Evolutionary conservation across 2,888 invertebrate genomes (phyloP), one percentile per base, ranked within the genome.

Genomic region (Geophilus truncorum): DNA sequence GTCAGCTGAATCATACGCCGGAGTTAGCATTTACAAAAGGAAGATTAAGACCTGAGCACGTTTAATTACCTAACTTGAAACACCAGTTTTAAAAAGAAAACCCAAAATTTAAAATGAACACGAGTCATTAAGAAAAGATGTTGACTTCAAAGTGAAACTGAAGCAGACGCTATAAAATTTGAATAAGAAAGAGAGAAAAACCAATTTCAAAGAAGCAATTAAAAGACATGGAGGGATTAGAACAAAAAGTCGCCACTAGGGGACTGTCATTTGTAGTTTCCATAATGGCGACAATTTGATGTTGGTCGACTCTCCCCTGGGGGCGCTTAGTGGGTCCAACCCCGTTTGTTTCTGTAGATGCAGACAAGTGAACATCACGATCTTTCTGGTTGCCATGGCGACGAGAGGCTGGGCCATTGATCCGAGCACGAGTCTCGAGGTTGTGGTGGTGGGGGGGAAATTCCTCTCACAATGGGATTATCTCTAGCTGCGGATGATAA

Each of bases 341-440:
- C 70, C 70, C 70, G 70, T 70, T 70, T 70, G 70, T 70, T 70
- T 70, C 70, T 70, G 70, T 70, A 70, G 70, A 70, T 28, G 70
- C 70, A 70, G 70, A 70, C 70, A 70, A 70, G 70, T 70, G 70
- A 70, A 70, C 70, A 70, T 70, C 70, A 70, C 70, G 70, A 70
- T 70, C 70, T 70, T 25, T 25, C 28, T 62, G 70, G 70, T 70
- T 70, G 70, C 70, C 28, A 70, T 70, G 70, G 28, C 70, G 28
- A 70, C 70, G 28, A 70, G 70, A 70, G 28, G 70, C 70, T 70
- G 70, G 70, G 70, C 70, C 70, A 70, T 70, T 70, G 70, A 70
- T 70, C 70, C 70, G 70, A 70, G 70, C 70, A 28, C 70, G 23
- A 70, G 70, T 70, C 25, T 70, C 25, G 23, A n/a, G 23, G 70